Base-by-base conservation (phyloP, 92 coral and sea anemone species). In the Zoanthus sansibaricus region DNA sequence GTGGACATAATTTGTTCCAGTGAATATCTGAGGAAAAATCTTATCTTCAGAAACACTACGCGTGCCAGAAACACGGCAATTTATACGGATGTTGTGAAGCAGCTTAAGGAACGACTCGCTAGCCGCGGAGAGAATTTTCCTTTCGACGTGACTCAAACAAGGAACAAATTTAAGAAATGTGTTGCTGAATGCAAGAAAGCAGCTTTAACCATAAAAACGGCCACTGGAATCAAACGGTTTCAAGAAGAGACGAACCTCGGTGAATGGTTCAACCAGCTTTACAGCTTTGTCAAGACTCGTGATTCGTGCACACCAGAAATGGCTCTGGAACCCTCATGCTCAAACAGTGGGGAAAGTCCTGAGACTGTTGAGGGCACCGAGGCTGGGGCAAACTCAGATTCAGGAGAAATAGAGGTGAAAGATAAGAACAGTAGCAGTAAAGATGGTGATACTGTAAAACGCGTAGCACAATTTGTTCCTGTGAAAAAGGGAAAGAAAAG, bases 261-360 rank as follows among this genome's bases (percentile, higher is more conserved):
- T 30, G 76, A 48, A 55, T 90, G 90, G 90, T 90, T 90, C 77
- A 82, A 75, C 90, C 87, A 82, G 61, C 75, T 79, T 9, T 86
- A 68, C 75, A 72, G 85, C 87, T 44, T 90, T 31, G 93, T 90
- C 83, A 90, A 90, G 69, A 90, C 90, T 47, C 80, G 87, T 21
- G 93, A 90, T 72, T 79, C 90, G 18, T 86, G 90, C 56, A 61
- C 45, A 45, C 90, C 88, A 52, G 90, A 86, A 75, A 71, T 67
- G 90, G 92, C 93, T 68, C 72, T 90, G 68, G 87, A 90, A 62
- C 93, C 87, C 88, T 82, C 91, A 47, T 72, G 77, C 88, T 67
- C 84, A 83, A 83, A 37, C 79, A 54, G 83, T 78, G 83, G 59
- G 59, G 70, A 66, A 78, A 78, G 83, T 64, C 17, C 75, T 71